Evolutionary conservation across 2,797 vertebrate genomes (phyloP), one percentile per base, ranked within the genome.

Genomic region (Fistularia commersonii): DNA sequence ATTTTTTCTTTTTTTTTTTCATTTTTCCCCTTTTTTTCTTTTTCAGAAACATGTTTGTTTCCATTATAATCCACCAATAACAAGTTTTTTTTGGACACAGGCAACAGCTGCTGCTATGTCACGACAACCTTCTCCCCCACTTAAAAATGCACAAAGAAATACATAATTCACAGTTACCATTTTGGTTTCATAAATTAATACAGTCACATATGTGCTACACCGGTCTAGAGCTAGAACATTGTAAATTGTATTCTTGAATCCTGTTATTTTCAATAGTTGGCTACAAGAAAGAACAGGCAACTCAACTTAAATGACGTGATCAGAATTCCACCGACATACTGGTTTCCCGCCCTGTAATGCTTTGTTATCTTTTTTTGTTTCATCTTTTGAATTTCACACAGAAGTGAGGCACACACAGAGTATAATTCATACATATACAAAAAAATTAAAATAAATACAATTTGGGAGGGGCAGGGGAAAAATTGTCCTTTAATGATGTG

Each of bases 171-270:
- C 91, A 92, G 91, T 92, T 90, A 91, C 90, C 89, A 91, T 92
- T 92, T 92, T 92, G 91, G 90, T 92, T 92, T 91, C 84, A 92
- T 92, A 92, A 92, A 92, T 92, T 92, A 91, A 91, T 91, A 92
- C 90, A 92, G 89, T 91, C 91, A 92, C 89, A 92, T 89, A 89
- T 91, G 90, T 92, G 91, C 91, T 92, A 92, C 91, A 92, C 89
- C 85, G 88, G 89, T 89, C 90, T 91, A 92, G 88, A 90, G 89
- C 89, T 91, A 92, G 88, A 92, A 91, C 90, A 92, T 90, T 89
- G 89, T 89, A 91, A 91, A 89, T 90, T 88, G 86, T 89, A 87
- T 89, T 90, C 80, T 88, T 87, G 86, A 88, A 88, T 91, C 86
- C 87, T 88, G 86, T 90, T 89, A 88, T 87, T 88, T 91, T 89